Conservation (phyloP, 1,140 invertebrate species). For the Paralvinella palmiformis region DNA sequence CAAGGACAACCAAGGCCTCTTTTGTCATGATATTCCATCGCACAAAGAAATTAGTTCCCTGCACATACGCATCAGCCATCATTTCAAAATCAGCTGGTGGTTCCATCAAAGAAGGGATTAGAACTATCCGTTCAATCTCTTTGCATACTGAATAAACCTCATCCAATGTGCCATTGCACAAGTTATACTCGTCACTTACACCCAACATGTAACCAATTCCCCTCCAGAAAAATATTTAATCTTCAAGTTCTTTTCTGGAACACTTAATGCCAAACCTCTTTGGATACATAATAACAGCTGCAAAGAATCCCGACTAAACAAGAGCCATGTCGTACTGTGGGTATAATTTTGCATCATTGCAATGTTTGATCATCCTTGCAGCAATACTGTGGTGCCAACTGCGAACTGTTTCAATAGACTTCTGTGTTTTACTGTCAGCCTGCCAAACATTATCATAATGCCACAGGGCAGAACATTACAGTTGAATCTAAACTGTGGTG, state of each 20-base stretch:
- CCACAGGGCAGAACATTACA: no score
- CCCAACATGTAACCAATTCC: conserved; percentile 74
- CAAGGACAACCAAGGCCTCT: background rate
- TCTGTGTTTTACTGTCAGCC: conserved; percentile 20
- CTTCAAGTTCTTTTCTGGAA: conserved; percentile 58
- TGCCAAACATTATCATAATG: conserved; percentile 43
- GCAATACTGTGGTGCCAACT: conserved; percentile 48
- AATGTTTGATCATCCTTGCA: conserved; percentile 30
- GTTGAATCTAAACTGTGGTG: no score
- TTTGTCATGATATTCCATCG: background rate
- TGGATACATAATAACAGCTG: conserved; percentile 63
- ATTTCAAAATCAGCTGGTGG: conserved; percentile 24
- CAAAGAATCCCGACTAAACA: conserved; percentile 77
- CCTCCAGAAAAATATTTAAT: conserved; percentile 77
- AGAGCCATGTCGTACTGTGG: no score
- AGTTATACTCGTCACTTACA: conserved; percentile 68
- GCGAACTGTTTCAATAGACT: conserved; percentile 40
- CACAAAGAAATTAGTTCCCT: conserved; percentile 18
- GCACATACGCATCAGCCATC: conserved; percentile 26
- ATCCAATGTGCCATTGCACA: conserved; percentile 52
- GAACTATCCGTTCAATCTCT: conserved; percentile 24
- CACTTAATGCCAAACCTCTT: conserved; percentile 59
- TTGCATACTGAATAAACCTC: conserved; percentile 46
- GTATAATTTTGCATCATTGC: conserved; percentile 56
- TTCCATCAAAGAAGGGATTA: conserved; percentile 23